Conservation (phyloP, 2,888 invertebrate genomes). For the Elmis aenea region DNA sequence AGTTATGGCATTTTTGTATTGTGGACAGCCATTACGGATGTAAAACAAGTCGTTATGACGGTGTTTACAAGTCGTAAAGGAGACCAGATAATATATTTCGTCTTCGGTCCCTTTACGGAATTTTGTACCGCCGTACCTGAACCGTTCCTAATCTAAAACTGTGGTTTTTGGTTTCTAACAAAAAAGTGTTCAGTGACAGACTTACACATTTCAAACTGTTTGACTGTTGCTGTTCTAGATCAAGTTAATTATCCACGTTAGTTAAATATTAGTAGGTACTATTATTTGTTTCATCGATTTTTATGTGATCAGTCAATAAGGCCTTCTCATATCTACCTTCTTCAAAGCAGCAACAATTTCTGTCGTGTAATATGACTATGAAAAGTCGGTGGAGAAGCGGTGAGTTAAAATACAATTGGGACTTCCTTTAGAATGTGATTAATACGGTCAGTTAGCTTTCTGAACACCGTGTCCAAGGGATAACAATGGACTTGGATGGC, state of each 20-base stretch:
- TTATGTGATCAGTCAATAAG: no score
- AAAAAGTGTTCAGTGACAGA: slow-evolving; percentile 9
- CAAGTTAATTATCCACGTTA: no score
- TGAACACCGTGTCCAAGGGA: slow-evolving; percentile 24
- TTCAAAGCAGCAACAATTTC: no score
- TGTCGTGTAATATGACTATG: no score
- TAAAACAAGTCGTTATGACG: slow-evolving; percentile 32
- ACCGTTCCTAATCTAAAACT: slow-evolving; percentile 19
- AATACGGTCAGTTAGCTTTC: slow-evolving; percentile 26
- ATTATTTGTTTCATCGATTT: no score
- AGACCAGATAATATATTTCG: slow-evolving; percentile 31
- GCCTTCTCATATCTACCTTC: no score
- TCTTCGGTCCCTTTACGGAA: slow-evolving; percentile 24
- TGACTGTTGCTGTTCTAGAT: no score
- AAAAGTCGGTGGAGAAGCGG: no score
- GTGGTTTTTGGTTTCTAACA: slow-evolving; percentile 18
- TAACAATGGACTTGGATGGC: slow-evolving; percentile 22
- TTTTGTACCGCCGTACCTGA: slow-evolving; percentile 24
- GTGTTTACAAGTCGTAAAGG: slow-evolving; percentile 35
- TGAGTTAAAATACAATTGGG: no score
- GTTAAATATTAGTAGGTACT: no score
- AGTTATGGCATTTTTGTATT: slow-evolving; percentile 25
- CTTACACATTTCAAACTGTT: no score
- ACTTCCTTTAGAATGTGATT: no score
- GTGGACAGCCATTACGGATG: slow-evolving; percentile 29